Percentiles rank a stretch among this genome's conserved stretches.
These are phyloP conservation scores for Dallia pectoralis DNA, from an alignment of 2,797 vertebrate species.

Conservation along the genomic window DNA sequence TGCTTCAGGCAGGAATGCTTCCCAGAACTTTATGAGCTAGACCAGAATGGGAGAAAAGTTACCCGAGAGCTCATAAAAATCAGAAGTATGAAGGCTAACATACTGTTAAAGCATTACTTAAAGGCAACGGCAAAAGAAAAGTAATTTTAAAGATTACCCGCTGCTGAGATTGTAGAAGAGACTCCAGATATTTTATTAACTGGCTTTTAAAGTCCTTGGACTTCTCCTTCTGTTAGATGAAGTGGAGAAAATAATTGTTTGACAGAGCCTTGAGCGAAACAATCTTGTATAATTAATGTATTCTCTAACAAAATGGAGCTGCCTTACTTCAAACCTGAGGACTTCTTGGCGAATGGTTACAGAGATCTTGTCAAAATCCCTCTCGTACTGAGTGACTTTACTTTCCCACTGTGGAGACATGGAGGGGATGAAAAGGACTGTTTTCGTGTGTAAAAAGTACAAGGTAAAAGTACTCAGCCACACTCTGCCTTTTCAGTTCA, in stretches of 20 bases:
- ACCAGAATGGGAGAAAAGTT: conserved; percentile 35
- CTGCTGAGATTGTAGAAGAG: conserved; percentile 87
- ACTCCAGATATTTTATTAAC: conserved; percentile 90
- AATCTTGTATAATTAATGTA: neutral
- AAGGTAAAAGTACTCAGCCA: too few relatives aligned
- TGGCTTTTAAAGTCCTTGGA: conserved; percentile 92
- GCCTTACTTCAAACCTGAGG: conserved; percentile 87
- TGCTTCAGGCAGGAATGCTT: conserved; percentile 94
- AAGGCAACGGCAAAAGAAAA: neutral
- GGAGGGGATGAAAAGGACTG: conserved; percentile 18
- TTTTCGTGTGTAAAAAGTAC: too few relatives aligned
- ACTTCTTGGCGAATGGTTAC: conserved; percentile 90
- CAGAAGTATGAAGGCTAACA: neutral
- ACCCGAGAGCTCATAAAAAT: conserved; percentile 17
- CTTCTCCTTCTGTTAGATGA: conserved; percentile 86
- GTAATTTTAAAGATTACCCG: conserved; percentile 74
- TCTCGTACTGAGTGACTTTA: conserved; percentile 88
- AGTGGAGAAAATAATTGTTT: conserved; percentile 34
- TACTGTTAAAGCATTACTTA: too few relatives aligned
- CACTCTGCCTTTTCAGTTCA: too few relatives aligned
- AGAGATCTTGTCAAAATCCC: conserved; percentile 91
- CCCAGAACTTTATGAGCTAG: conserved; percentile 96
- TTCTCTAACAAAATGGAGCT: neutral
- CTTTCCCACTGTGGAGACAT: conserved; percentile 84
- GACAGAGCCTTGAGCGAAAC: neutral